Base-by-base conservation (phyloP, 1,140 invertebrate genomes). In the Drosophila jambulina region DNA sequence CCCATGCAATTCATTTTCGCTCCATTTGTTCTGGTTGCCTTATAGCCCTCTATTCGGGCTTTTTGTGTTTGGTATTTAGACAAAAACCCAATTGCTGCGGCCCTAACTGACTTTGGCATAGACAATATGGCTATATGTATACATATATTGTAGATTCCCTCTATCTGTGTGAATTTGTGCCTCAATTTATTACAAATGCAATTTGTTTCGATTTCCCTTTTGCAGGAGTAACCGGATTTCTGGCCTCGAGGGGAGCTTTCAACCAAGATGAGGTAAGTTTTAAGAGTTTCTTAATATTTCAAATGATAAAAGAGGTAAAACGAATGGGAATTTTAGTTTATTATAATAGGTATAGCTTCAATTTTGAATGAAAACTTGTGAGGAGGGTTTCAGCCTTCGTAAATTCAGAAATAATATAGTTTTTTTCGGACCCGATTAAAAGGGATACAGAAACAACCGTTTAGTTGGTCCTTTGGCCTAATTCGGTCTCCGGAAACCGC, bases 91-190 rank as follows among this genome's bases (percentile, higher is more conserved):
- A 72, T 71, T 49, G 69, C 45, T 23, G 69, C 36, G 25, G 27
- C 49, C 59, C 60, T 75, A 75, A 75, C 72, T 75, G 72, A 42
- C 69, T 75, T 57, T 75, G 72, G 70, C 70, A 76, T 62, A 65
- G 29, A 76, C 72, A 76, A 75, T 76, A 75, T 75, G 70, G 36
- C 34, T 36, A 29, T 49, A 51, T 51, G 6, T 32, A 2, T 21
- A 9, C 15, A 49, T 51, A 29, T 19, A 12, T 19, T 49, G 25
- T 27, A 51, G 13, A 21, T 19, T 32, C 12, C 29, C 29, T 32
- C 12, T 32, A 32, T 19, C 27, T 34, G n/a, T 51, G 17, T 45
- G 21, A 63, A 29, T 42, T 42, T 42, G 17, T 23, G 38, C 23
- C 38, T 36, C 15, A 69, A 71, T 71, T 72, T 72, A 71, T 72